These are phyloP conservation scores for Polydesmus complanatus DNA, from an alignment of 2,888 invertebrate genomes.

Conservation along the genomic window DNA sequence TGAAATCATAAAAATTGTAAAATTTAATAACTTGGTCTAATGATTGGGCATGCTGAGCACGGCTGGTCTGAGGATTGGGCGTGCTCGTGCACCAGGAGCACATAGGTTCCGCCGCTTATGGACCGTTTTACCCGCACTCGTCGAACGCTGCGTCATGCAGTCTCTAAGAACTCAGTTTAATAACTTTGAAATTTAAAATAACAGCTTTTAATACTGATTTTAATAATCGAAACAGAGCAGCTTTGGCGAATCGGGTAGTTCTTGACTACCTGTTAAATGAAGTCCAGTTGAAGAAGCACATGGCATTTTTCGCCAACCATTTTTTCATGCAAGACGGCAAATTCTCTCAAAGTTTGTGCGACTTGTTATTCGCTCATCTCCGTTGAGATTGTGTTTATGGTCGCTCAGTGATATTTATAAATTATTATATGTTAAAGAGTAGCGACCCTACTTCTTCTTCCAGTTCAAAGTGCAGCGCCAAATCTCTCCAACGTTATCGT, in stretches of 20 bases:
- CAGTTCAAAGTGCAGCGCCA: neutral
- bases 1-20: no score
- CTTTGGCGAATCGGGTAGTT: neutral
- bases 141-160: no score
- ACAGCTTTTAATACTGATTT: neutral
- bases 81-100: no score
- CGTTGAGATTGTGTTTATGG: neutral
- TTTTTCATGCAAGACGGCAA: conserved; percentile 10
- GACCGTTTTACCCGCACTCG: no score
- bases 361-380: conserved; percentile 1
- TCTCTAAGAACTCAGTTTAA: no score
- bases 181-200: no score
- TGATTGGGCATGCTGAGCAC: no score
- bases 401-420: neutral
- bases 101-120: no score
- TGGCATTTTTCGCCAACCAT: neutral
- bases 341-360: conserved; percentile 3
- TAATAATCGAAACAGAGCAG: neutral
- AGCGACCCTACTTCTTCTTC: neutral
- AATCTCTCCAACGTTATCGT: neutral
- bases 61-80: no score
- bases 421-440: neutral
- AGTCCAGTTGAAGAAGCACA: neutral
- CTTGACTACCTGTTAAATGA: conserved; percentile 1
- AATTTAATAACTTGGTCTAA: no score